A percentile compares a stretch with the other conserved stretches of the same genome.
Evolutionary conservation across 2,113 vertebrate genomes (phyloP).

Genomic region (Takifugu bimaculatus): DNA sequence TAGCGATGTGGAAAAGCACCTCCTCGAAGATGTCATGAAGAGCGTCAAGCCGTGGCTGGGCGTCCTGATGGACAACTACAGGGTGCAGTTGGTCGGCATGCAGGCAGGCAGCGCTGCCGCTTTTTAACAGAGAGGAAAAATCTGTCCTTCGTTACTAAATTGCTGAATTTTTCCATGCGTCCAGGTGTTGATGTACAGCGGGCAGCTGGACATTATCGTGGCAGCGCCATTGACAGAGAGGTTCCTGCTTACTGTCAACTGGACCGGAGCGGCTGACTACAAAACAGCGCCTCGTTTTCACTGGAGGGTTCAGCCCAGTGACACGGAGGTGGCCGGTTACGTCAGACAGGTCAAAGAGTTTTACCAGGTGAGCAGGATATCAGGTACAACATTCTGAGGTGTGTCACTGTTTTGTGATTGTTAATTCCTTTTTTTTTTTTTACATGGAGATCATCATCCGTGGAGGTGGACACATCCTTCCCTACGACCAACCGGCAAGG

Average conservation of each 20-base stretch:
- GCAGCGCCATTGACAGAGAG: constrained; percentile 80
- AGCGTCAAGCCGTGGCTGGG: constrained; percentile 86
- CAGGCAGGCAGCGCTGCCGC: too few species aligned
- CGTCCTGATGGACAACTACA: constrained; percentile 85
- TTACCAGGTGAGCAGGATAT: constrained; percentile 75
- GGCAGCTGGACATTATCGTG: constrained; percentile 86
- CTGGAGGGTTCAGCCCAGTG: constrained; percentile 80
- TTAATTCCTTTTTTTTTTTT: not conserved
- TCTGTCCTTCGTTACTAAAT: too few species aligned
- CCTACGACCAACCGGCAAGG: constrained; percentile 80
- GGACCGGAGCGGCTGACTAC: constrained; percentile 75
- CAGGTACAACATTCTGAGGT: not conserved
- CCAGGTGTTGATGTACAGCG: constrained; percentile 84
- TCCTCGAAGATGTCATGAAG: constrained; percentile 79
- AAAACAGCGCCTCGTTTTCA: constrained; percentile 63
- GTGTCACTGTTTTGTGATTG: not conserved
- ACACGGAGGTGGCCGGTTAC: constrained; percentile 83
- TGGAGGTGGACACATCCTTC: constrained; percentile 82
- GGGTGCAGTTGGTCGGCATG: constrained; percentile 64
- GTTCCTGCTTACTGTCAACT: constrained; percentile 79
- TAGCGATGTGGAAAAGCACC: constrained; percentile 77
- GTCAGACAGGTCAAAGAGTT: constrained; percentile 80
- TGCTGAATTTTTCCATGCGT: not conserved
- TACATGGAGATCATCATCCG: constrained; percentile 76
- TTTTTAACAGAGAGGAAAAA: too few species aligned